Evolutionary conservation across 1,140 invertebrate genomes (phyloP).

Genomic region (Aporrectodea caliginosa): DNA sequence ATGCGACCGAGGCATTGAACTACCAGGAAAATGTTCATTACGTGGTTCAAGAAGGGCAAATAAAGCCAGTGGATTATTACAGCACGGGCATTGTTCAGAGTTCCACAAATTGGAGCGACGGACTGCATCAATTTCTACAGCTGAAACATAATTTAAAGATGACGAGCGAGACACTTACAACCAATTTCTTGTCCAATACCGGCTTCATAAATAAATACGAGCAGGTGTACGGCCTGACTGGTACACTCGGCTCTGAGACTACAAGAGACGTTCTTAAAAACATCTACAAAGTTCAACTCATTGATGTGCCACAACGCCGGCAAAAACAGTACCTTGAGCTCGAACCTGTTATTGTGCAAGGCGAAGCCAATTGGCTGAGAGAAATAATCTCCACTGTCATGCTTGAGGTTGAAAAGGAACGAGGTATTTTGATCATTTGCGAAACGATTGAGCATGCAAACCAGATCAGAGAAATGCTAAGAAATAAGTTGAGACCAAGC

Average conservation of each 20-base stretch:
- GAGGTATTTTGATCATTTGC: not conserved
- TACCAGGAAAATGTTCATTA: not conserved
- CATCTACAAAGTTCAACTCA: not conserved
- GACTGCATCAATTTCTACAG: not conserved
- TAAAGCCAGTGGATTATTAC: not conserved
- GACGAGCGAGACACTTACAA: not conserved
- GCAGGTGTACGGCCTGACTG: not conserved
- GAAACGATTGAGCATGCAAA: not conserved
- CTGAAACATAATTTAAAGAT: not conserved
- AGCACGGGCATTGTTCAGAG: not conserved
- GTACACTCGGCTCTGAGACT: not conserved
- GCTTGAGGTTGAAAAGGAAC: not conserved
- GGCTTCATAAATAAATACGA: not conserved
- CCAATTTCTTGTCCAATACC: not conserved
- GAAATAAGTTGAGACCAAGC: not conserved
- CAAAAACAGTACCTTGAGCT: not conserved
- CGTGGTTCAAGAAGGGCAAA: not conserved
- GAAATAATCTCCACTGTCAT: not conserved
- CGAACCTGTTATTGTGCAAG: not conserved
- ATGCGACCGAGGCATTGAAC: not conserved
- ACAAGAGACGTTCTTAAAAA: not conserved
- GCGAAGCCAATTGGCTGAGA: not conserved
- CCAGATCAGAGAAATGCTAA: not conserved
- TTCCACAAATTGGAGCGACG: not conserved
- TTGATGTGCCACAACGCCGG: not conserved